Conservation (phyloP, 2,888 invertebrate genomes). For the Trissolcus japonicus region DNA sequence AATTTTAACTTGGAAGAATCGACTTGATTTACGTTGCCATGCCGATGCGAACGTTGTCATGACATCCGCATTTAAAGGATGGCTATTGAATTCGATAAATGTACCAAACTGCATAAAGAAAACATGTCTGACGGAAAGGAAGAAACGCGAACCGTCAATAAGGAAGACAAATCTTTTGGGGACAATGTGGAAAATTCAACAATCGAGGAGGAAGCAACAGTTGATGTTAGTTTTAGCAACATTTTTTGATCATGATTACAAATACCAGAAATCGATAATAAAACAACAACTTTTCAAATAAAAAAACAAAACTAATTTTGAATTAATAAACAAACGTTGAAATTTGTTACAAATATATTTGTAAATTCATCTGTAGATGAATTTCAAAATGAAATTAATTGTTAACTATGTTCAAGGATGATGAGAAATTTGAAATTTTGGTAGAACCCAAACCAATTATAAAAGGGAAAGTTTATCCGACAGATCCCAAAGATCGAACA, state of each 20-base stretch:
- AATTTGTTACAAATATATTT: neutral
- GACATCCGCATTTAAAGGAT: no score
- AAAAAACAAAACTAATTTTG: no score
- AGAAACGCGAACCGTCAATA: neutral
- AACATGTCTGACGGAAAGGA: neutral
- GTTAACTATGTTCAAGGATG: slow-evolving; percentile 3
- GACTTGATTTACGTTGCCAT: no score
- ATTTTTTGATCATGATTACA: no score
- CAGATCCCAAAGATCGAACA: slow-evolving; percentile 67
- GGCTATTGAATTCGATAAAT: no score
- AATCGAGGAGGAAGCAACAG: slow-evolving; percentile 1
- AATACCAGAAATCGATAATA: no score
- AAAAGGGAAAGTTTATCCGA: slow-evolving; percentile 68
- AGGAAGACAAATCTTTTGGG: no score
- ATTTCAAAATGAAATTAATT: neutral
- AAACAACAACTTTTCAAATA: no score
- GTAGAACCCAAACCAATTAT: slow-evolving; percentile 33
- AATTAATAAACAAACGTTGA: no score
- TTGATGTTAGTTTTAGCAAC: no score
- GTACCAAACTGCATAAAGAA: neutral
- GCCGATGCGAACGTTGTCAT: no score
- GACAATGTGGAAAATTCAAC: neutral
- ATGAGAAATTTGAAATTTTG: slow-evolving; percentile 1
- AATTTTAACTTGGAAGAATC: neutral
- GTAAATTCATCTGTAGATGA: no score